A percentile compares a stretch with the other conserved stretches of the same genome.
phyloP scores from a whole-genome alignment of 2,113 vertebrate genomes.

The Scopus umbretta region DNA sequence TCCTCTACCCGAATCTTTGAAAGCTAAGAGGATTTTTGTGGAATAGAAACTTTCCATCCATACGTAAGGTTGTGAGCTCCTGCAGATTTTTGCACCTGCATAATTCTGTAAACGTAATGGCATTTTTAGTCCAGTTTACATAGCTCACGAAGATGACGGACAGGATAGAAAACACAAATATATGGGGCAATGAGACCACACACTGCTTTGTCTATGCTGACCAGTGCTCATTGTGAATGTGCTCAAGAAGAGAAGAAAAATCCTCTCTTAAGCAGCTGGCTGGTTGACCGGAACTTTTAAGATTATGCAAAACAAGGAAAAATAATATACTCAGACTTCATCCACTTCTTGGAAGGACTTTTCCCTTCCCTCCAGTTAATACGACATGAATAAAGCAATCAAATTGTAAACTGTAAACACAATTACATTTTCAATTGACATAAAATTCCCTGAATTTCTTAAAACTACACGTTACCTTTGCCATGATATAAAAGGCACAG shows the following conservation, averaged over 20 bases:
- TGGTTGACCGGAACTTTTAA: background rate
- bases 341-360: background rate
- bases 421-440: background rate
- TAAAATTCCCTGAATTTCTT: background rate
- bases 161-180: background rate
- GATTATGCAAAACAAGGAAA: background rate
- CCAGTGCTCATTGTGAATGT: background rate
- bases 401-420: background rate
- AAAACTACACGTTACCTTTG: conserved; percentile 74
- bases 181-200: background rate
- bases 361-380: background rate
- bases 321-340: background rate
- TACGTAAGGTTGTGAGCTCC: background rate
- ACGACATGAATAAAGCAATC: background rate
- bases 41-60: background rate
- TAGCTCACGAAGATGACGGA: background rate
- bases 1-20: background rate
- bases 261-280: background rate
- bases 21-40: background rate
- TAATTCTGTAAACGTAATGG: background rate
- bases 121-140: background rate
- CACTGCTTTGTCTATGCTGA: background rate
- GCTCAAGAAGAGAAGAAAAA: background rate
- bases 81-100: background rate
- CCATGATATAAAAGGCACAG: conserved; percentile 92